Evolutionary conservation across 2,888 invertebrate species (phyloP).

Genomic region (Eupithecia subfuscata): DNA sequence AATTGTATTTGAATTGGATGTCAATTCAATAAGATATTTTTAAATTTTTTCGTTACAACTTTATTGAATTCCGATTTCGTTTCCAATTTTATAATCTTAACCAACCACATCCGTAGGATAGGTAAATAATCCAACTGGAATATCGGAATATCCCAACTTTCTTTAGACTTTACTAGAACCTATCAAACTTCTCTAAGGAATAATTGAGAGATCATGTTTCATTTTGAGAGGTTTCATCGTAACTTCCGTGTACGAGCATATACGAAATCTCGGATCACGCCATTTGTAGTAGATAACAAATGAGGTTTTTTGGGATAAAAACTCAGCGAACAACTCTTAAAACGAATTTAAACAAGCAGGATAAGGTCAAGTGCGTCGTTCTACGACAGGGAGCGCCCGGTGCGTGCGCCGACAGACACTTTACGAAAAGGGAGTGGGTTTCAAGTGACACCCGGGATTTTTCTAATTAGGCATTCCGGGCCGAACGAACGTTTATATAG

Average conservation of each 20-base stretch:
- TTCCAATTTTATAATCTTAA: background rate
- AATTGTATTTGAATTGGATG: background rate
- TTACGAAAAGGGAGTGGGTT: conserved; percentile 21
- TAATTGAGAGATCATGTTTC: background rate
- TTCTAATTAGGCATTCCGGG: conserved; percentile 45
- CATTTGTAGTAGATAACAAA: background rate
- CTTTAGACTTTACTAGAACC: background rate
- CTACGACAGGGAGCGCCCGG: conserved; percentile 17
- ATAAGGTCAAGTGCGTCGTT: conserved; percentile 11
- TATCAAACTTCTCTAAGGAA: background rate
- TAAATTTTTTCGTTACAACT: too few relatives aligned
- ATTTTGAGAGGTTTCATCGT: conserved; percentile 1
- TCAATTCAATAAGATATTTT: too few relatives aligned
- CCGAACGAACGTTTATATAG: conserved; percentile 15
- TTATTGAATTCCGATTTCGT: background rate
- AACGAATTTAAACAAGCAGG: conserved; percentile 17
- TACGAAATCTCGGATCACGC: background rate
- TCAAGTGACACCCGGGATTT: conserved; percentile 42
- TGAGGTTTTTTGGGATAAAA: background rate
- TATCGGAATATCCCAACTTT: background rate
- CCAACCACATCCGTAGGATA: background rate
- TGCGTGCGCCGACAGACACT: conserved; percentile 31
- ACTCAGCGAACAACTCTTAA: background rate
- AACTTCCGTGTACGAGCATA: background rate
- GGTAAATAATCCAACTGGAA: background rate